Percentiles rank a stretch among this genome's conserved stretches.
Conservation (phyloP, 2,888 invertebrate species). For the Aphodius granarius region DNA sequence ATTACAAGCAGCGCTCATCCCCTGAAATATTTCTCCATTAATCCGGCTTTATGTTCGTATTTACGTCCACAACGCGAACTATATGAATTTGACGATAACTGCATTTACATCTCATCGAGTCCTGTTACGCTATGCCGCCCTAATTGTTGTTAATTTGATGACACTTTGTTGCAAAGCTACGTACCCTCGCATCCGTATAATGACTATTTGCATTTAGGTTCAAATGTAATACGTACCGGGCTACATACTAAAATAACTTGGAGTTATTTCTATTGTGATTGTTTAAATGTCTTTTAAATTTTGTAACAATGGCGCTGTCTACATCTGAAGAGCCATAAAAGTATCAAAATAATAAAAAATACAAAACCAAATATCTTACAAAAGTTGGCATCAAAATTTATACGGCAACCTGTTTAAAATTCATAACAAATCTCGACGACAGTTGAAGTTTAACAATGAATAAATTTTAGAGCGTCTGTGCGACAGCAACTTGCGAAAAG, state of each 20-base stretch:
- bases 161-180: neutral
- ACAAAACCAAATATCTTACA: neutral
- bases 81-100: neutral
- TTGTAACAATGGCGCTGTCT: too few relatives aligned
- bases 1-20: neutral
- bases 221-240: too few relatives aligned
- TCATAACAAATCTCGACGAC: conserved; percentile 5
- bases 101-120: neutral
- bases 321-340: too few relatives aligned
- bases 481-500: neutral
- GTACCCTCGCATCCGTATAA: neutral
- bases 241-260: too few relatives aligned
- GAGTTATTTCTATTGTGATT: too few relatives aligned
- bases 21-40: neutral
- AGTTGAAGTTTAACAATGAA: conserved; percentile 12
- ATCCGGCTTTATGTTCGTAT: neutral
- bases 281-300: too few relatives aligned
- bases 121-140: neutral
- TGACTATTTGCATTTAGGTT: neutral
- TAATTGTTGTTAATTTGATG: neutral
- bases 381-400: neutral
- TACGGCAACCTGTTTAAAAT: neutral
- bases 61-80: neutral
- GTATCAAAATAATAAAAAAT: too few relatives aligned
- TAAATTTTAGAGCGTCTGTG: neutral